Conservation (phyloP, 2,113 vertebrate genomes). For the Nettapus auritus region DNA sequence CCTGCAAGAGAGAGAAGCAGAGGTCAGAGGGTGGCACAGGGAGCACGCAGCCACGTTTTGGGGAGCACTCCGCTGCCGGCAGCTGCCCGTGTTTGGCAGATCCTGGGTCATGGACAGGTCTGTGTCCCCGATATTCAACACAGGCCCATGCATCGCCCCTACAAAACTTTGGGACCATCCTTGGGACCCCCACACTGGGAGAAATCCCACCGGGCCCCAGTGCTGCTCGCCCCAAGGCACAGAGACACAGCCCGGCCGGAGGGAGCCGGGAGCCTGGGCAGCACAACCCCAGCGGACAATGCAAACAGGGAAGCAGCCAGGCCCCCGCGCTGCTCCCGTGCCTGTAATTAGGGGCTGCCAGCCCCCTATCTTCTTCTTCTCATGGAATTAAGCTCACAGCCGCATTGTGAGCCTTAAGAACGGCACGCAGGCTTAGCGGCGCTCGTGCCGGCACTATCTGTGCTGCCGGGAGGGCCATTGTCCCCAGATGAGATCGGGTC, state of each 20-base stretch:
- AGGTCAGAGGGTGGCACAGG: not conserved
- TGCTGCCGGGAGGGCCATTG: slow-evolving; percentile 37
- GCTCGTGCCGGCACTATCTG: not conserved
- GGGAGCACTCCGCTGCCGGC: not conserved
- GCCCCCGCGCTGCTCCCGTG: not conserved
- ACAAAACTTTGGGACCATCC: not conserved
- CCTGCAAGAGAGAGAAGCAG: slow-evolving; percentile 81
- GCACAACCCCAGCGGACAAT: not conserved
- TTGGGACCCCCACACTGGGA: not conserved
- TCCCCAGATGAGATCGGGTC: slow-evolving; percentile 51
- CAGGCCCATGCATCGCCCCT: accelerated
- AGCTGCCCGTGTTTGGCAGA: not conserved
- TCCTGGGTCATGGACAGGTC: accelerated
- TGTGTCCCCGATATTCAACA: accelerated
- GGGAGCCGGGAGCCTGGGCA: not conserved
- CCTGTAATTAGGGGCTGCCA: slow-evolving; percentile 58
- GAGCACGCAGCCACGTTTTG: slow-evolving; percentile 29
- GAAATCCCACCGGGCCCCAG: not conserved
- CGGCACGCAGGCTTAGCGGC: slow-evolving; percentile 33
- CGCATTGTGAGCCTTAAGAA: slow-evolving; percentile 46
- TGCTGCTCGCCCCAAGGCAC: not conserved
- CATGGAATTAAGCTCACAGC: slow-evolving; percentile 45
- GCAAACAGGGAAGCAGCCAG: not conserved
- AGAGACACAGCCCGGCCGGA: not conserved
- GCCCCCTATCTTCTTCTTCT: slow-evolving; percentile 56